These are phyloP conservation scores for Galerucella pusilla DNA, from an alignment of 2,888 invertebrate genomes.

Conservation along the genomic window DNA sequence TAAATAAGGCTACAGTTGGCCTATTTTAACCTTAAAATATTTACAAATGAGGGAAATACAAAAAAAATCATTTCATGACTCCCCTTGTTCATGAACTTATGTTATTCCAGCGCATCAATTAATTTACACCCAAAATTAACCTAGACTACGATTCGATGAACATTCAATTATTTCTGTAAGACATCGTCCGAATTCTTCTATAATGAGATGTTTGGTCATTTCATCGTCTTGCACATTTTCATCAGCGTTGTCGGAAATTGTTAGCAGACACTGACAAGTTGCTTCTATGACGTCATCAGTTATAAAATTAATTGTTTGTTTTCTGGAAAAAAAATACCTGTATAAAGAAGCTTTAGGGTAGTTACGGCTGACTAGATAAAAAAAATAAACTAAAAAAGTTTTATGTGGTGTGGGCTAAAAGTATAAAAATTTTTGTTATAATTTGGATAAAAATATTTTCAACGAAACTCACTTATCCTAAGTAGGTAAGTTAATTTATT, in stretches of 20 bases:
- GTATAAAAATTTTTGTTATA: too few species aligned
- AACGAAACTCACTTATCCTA: too few species aligned
- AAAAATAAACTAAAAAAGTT: too few species aligned
- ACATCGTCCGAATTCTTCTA: constrained; percentile 96
- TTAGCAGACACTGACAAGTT: constrained; percentile 93
- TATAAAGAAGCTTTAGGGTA: neutral
- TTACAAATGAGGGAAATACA: neutral
- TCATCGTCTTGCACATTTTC: constrained; percentile 73
- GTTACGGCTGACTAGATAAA: too few species aligned
- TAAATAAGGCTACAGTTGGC: constrained; percentile 5
- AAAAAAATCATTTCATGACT: neutral
- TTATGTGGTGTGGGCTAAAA: too few species aligned
- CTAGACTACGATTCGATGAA: constrained; percentile 48
- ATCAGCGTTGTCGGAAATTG: constrained; percentile 89
- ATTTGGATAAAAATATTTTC: too few species aligned
- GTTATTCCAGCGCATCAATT: neutral
- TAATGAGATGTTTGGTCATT: constrained; percentile 77
- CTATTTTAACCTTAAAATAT: constrained; percentile 26
- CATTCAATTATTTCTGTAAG: constrained; percentile 91
- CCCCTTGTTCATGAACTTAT: neutral
- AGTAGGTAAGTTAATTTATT: too few species aligned
- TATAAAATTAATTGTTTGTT: constrained; percentile 90
- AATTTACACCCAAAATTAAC: constrained; percentile 36
- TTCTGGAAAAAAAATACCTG: constrained; percentile 58
- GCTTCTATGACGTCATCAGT: constrained; percentile 96